Evolutionary conservation across 1,140 invertebrate genomes (phyloP).

Genomic region (Calliopsis andreniformis): DNA sequence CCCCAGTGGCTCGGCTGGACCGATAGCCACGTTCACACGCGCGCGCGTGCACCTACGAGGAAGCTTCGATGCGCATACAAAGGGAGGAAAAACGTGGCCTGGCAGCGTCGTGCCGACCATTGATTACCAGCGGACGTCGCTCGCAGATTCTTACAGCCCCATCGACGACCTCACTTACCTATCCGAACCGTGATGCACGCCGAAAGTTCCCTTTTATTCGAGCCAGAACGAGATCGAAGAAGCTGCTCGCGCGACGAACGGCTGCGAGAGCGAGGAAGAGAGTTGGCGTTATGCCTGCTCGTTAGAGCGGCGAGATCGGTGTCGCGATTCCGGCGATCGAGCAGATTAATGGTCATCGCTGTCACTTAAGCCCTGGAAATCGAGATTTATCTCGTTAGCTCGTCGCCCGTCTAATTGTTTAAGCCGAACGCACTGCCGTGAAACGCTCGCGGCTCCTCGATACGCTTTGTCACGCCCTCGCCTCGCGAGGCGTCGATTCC

Average conservation of each 20-base stretch:
- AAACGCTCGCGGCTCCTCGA: conserved; percentile 1
- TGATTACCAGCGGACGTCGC: conserved; percentile 47
- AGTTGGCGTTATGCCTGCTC: conserved; percentile 64
- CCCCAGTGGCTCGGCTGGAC: not conserved
- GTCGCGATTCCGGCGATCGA: conserved; percentile 65
- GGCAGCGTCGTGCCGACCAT: conserved; percentile 17
- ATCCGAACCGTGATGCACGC: conserved; percentile 6
- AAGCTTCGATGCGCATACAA: not conserved
- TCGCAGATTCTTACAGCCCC: conserved; percentile 51
- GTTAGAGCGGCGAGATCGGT: conserved; percentile 65
- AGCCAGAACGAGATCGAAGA: not conserved
- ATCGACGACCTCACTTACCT: conserved; percentile 29
- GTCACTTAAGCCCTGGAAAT: conserved; percentile 65
- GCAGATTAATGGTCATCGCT: conserved; percentile 67
- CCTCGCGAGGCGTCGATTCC: not conserved
- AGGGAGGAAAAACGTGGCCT: not conserved
- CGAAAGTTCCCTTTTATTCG: conserved; percentile 6
- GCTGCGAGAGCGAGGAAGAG: conserved; percentile 7
- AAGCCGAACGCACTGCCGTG: conserved; percentile 19
- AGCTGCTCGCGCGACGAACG: not conserved
- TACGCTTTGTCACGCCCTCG: conserved; percentile 6
- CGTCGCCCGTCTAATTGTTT: conserved; percentile 59
- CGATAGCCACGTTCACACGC: not conserved
- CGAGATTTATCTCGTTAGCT: conserved; percentile 62
- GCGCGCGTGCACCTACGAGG: not conserved